Evolutionary conservation across 37 sponge, comb jelly and placozoan genomes (phyloP), one percentile per base, ranked within the genome.

Genomic region (Hexactinellida sp.): DNA sequence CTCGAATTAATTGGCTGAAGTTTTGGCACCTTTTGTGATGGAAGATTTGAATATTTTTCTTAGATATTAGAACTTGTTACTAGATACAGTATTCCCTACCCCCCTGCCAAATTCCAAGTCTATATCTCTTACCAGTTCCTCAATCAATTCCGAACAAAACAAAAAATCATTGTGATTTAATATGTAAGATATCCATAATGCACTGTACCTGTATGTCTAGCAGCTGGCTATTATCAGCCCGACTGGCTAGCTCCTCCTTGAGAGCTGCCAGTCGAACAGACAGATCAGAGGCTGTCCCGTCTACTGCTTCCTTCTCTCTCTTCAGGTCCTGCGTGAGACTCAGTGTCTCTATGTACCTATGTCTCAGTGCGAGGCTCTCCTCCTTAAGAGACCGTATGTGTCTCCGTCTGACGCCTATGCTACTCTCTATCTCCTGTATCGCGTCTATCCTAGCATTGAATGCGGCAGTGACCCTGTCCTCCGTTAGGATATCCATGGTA

Each of bases 221-320:
- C 21, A n/a, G 5, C 3, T 23, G 19, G 34, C 30, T 63, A 10
- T 7, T 28, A 25, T 7, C 5, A 63, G 21, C 5, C 13, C 76
- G 25, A 63, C 19, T n/a, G 3, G 21, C 28, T 23, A 63, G 30
- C 30, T 63, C 76, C 1, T 28, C 34, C 5, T 23, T 63, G 28
- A 63, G 76, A 25, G 30, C 28, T 21, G 76, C 3, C 5, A n/a
- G 19, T 1, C 34, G 25, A n/a, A n/a, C 30, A 21, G 76, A 63
- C 5, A 63, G 76, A n/a, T 63, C 76, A 23, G 3, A 23, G 25
- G 76, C 76, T 25, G 76, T 63, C 32, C 76, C 76, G 1, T 63
- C 76, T n/a, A 63, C 28, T 10, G 76, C 76, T 32, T 63, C 76
- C 76, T 63, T 63, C 30, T 63, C 76, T 63, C 76, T 63, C 76